Conservation (phyloP, 2,113 vertebrate species). For the Bubo bubo region DNA sequence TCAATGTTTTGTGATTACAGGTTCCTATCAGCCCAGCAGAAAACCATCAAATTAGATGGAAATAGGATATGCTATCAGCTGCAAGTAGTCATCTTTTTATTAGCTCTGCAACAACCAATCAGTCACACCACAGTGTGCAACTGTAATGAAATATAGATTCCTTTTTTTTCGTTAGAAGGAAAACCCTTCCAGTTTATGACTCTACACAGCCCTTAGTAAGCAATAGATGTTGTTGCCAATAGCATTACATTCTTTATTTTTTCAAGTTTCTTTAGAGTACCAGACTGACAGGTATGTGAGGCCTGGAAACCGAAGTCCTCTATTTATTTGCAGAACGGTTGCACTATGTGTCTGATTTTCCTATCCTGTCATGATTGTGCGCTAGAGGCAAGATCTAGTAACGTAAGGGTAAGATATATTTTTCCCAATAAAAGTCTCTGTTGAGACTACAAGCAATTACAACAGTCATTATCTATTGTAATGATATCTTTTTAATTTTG, state of each 20-base stretch:
- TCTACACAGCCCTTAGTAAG: not conserved
- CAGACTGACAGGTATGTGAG: not conserved
- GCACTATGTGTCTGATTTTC: not conserved
- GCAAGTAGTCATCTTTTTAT: slow-evolving; percentile 71
- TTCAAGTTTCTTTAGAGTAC: not conserved
- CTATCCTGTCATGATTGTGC: not conserved
- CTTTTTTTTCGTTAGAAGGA: not conserved
- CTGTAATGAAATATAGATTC: slow-evolving; percentile 42
- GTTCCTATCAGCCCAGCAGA: slow-evolving; percentile 68
- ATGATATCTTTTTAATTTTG: slow-evolving; percentile 33
- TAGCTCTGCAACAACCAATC: slow-evolving; percentile 69
- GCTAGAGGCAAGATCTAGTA: not conserved
- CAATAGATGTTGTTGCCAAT: not conserved
- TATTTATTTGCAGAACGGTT: not conserved
- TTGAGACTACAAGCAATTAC: slow-evolving; percentile 39
- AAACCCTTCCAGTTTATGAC: slow-evolving; percentile 10
- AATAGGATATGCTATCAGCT: slow-evolving; percentile 64
- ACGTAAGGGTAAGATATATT: not conserved
- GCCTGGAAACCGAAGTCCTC: slow-evolving; percentile 1
- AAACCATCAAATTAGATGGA: slow-evolving; percentile 72
- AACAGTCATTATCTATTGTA: slow-evolving; percentile 36
- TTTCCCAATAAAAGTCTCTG: slow-evolving; percentile 15
- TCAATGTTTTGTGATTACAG: slow-evolving; percentile 70
- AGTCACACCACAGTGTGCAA: slow-evolving; percentile 51
- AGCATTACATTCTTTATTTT: not conserved